A percentile compares a stretch with the other conserved stretches of the same genome.
Evolutionary conservation across 2,797 vertebrate genomes (phyloP).

Genomic region (Triplophysa bombifrons): DNA sequence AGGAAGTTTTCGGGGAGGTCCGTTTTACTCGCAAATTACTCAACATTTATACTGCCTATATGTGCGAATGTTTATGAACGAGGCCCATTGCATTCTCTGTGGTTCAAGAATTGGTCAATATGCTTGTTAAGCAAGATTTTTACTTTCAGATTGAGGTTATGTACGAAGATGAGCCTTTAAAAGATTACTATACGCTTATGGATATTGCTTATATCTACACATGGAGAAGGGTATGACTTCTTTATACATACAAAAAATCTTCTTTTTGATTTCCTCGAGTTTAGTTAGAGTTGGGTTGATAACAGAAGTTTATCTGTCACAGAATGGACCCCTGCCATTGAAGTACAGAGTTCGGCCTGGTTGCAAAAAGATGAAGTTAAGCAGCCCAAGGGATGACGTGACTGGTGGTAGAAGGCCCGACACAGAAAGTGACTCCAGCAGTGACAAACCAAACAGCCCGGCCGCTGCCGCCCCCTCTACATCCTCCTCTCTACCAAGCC

Average conservation of each 20-base stretch:
- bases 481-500: constrained; percentile 73
- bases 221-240: constrained; percentile 89
- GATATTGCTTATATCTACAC: constrained; percentile 98
- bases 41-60: no score
- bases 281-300: neutral
- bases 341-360: constrained; percentile 94
- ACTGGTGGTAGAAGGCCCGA: constrained; percentile 70
- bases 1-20: no score
- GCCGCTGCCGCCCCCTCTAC: constrained; percentile 78
- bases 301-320: constrained; percentile 17
- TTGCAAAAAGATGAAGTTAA: constrained; percentile 82
- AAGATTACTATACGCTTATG: constrained; percentile 99
- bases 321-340: constrained; percentile 93
- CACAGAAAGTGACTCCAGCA: constrained; percentile 91
- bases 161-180: constrained; percentile 94
- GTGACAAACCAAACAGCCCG: constrained; percentile 93
- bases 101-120: neutral
- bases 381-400: constrained; percentile 76
- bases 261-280: neutral
- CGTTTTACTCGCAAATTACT: no score
- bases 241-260: neutral
- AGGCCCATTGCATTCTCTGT: no score
- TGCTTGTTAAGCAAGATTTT: constrained; percentile 8
- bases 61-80: no score
- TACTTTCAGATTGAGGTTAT: constrained; percentile 89